A percentile compares a stretch with the other conserved stretches of the same genome.
These are phyloP conservation scores for Chymomyza amoena DNA, from an alignment of 2,888 invertebrate genomes.

Conservation along the genomic window DNA sequence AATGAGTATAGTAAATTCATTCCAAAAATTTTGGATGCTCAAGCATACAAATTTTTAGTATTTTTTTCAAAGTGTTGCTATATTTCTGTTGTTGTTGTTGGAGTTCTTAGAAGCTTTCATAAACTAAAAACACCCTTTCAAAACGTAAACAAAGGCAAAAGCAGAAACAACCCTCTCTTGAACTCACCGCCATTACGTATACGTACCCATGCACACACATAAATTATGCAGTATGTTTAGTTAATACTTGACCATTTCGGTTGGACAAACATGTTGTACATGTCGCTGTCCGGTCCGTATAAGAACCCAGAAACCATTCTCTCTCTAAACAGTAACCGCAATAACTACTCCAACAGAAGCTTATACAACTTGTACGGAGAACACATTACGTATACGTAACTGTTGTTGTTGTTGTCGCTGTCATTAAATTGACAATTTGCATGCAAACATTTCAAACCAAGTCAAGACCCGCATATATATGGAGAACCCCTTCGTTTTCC, in stretches of 20 bases:
- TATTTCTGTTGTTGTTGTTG: no score
- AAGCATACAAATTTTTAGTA: no score
- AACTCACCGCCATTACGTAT: background rate
- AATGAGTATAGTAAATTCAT: no score
- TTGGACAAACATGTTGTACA: background rate
- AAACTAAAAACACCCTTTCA: no score
- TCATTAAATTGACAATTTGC: constrained; percentile 10
- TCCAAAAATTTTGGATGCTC: no score
- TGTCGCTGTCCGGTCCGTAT: background rate
- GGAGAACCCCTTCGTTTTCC: background rate
- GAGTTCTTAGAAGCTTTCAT: no score
- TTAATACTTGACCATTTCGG: background rate
- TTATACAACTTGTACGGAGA: background rate
- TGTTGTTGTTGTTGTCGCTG: background rate
- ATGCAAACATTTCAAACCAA: background rate
- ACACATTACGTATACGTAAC: background rate
- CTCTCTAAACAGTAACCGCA: background rate
- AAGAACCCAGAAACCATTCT: background rate
- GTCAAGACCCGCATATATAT: background rate
- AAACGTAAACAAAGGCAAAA: no score
- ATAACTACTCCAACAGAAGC: background rate
- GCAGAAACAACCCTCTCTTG: background rate
- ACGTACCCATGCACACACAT: background rate
- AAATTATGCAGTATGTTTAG: background rate
- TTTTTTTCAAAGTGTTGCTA: no score